Conservation (phyloP, 2,888 invertebrate genomes). For the Andrena camellia region DNA sequence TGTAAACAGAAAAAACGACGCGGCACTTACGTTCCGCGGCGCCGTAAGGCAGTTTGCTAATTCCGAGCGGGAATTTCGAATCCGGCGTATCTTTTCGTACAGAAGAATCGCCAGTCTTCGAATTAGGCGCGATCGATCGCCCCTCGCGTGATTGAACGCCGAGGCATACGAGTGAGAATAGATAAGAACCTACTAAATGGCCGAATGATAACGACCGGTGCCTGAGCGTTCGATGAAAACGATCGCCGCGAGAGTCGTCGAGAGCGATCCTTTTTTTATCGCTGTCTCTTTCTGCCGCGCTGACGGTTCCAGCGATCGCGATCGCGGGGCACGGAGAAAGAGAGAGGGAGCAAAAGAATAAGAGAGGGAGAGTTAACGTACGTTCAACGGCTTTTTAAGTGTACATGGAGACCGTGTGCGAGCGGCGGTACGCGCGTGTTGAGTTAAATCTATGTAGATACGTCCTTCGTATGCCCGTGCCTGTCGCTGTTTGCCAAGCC, state of each 20-base stretch:
- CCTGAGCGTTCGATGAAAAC: constrained; percentile 33
- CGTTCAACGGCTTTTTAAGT: constrained; percentile 56
- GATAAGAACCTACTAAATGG: constrained; percentile 23
- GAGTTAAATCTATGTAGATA: constrained; percentile 31
- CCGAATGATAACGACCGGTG: constrained; percentile 28
- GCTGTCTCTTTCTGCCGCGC: not conserved
- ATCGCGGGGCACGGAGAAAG: not conserved
- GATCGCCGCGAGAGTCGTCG: constrained; percentile 28
- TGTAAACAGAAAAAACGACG: constrained; percentile 27
- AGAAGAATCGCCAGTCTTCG: not conserved
- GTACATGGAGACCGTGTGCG: constrained; percentile 6
- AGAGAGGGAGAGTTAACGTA: constrained; percentile 34
- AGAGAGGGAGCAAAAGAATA: not conserved
- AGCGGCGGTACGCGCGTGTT: constrained; percentile 12
- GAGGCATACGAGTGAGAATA: constrained; percentile 24
- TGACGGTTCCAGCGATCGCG: not conserved
- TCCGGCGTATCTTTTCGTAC: not conserved
- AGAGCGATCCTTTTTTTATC: constrained; percentile 22
- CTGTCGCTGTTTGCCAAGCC: constrained; percentile 74
- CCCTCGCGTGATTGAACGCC: not conserved
- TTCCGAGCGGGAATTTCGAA: not conserved
- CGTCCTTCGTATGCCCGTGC: constrained; percentile 71
- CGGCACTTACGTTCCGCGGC: constrained; percentile 30
- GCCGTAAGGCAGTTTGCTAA: constrained; percentile 9
- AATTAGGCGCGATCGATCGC: constrained; percentile 23